Percentiles rank a stretch among this genome's conserved stretches.
Conservation (phyloP, 64 coral and sea anemone species). For the Porites australiensis region DNA sequence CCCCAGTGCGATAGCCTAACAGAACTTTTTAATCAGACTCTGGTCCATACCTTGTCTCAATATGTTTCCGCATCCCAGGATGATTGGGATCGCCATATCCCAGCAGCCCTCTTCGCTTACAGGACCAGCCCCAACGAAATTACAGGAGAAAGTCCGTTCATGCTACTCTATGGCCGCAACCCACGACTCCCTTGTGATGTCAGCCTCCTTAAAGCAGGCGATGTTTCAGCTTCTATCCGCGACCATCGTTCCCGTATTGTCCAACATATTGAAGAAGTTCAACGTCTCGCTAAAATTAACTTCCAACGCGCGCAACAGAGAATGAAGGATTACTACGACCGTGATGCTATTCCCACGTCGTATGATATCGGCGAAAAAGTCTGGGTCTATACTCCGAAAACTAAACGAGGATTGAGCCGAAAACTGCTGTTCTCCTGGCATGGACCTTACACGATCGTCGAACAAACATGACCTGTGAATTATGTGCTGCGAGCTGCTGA, state of each 20-base stretch:
- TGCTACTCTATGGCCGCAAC: conserved; percentile 29
- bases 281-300: not conserved
- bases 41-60: not conserved
- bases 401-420: conserved; percentile 9
- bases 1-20: conserved; percentile 1
- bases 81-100: conserved; percentile 44
- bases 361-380: conserved; percentile 35
- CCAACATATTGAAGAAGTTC: conserved; percentile 6
- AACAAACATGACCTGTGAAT: not conserved
- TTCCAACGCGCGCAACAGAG: conserved; percentile 46
- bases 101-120: conserved; percentile 1
- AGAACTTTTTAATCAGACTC: not conserved
- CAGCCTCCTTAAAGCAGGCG: not conserved
- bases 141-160: conserved; percentile 30
- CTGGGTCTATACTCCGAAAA: conserved; percentile 59
- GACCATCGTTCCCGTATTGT: conserved; percentile 20
- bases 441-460: conserved; percentile 35
- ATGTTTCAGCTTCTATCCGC: not conserved
- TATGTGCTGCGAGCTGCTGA: conserved; percentile 37
- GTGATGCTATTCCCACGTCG: not conserved
- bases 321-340: conserved; percentile 45
- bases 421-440: conserved; percentile 43
- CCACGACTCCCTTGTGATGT: conserved; percentile 6
- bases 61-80: not conserved
- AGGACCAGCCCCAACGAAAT: not conserved